Base-by-base conservation (phyloP, 2,888 invertebrate genomes). In the Mayetiola destructor region DNA sequence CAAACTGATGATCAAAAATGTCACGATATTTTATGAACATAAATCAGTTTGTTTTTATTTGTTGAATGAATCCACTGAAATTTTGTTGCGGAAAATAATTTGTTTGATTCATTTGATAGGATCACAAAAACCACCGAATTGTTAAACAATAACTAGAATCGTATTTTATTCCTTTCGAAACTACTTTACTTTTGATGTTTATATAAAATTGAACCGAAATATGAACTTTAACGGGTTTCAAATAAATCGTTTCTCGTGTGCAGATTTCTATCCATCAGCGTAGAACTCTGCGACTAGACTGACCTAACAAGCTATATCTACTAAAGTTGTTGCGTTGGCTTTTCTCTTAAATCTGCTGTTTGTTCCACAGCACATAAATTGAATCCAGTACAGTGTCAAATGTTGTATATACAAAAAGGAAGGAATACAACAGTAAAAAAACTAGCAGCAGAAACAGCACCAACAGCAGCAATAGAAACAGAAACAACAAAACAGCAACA, bases 201-300 rank as follows among this genome's bases (percentile, higher is more conserved):
- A 16, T 29, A 18, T 40, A 29, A 53, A 53, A 53, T 23, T 9
- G 6, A 32, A 32, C 32, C 8, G 12, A 32, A 32, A 32, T 32
- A 9, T 12, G 32, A 9, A 32, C 12, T 32, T 32, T 32, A 32
- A 9, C 12, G 12, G 6, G 6, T 32, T 9, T 32, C 12, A 9
- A 32, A 32, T 32, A 32, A 12, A 9, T 32, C 6, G 6, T 32
- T 53, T 29, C 4, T 16, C n/a, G n/a, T 40, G 40, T 40, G 53
- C 53, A 53, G 53, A 53, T 53, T 53, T 53, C 48, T 53, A 53
- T 53, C 56, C 40, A 39, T 18, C 56, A 56, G 39, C 39, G 39
- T 39, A 56, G 56, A 56, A 56, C 56, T 56, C 56, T 56, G 39
- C 56, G 56, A 56, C 56, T 56, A 56, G 56, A 56, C 56, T 56